Evolutionary conservation across 2,797 vertebrate genomes (phyloP), one percentile per base, ranked within the genome.

Genomic region (Halcyon leucocephala): DNA sequence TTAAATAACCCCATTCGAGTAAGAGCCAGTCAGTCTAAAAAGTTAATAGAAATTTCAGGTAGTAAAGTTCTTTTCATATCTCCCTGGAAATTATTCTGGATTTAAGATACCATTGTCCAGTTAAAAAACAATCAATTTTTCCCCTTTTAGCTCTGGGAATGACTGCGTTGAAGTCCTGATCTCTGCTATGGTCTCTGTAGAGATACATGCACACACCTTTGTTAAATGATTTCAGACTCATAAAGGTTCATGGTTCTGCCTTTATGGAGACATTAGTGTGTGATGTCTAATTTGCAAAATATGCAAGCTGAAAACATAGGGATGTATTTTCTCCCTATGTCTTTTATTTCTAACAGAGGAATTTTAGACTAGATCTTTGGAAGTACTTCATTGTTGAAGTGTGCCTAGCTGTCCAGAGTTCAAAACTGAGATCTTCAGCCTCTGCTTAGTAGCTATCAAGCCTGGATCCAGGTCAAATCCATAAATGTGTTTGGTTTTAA

Each of bases 151-250:
- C 14, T 88, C 33, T 80, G 33, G 8, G 24, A 80, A 42, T 49
- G 33, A 44, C 1, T 3, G 33, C 29, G 5, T 48, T 80, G 69
- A 73, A 83, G 19, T 54, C 14, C 33, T 41, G 33, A 46, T 78
- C 48, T 90, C 48, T 74, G 60, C 60, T 28, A 1, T 35, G 44
- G 28, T 58, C 28, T 90, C 44, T 1, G 0, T 46, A 12, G 0
- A 0, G 65, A 31, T 51, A n/a, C 7, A 12, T 15, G 29, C 10
- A 25, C 39, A 65, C 48, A 44, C n/a, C 44, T 86, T 88, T 19
- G 16, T 0, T 60, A 51, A 55, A 33, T 52, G 29, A 48, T 15
- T 69, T 62, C 33, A 61, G 37, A 21, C 20, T 76, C 29, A 6
- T 26, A 33, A 42, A 44, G 5, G 10, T 55, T 77, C 9, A 10